A percentile compares a stretch with the other conserved stretches of the same genome.
phyloP scores from a whole-genome alignment of 2,888 invertebrate genomes.

The Drosophila cognata region DNA sequence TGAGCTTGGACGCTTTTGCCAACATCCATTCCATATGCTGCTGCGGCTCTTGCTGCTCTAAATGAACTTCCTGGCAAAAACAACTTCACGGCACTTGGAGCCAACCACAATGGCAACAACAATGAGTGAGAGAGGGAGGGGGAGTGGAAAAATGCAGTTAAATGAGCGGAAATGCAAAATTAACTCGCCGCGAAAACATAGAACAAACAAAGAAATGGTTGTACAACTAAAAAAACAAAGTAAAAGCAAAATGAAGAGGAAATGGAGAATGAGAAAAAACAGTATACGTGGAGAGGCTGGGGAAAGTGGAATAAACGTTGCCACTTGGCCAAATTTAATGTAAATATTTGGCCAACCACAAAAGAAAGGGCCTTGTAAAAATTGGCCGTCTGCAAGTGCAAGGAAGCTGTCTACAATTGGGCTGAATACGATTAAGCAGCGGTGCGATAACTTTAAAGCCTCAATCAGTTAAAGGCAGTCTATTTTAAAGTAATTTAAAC shows the following conservation, averaged over 20 bases:
- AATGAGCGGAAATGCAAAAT: constrained; percentile 80
- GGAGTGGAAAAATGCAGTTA: constrained; percentile 66
- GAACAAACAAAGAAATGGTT: constrained; percentile 79
- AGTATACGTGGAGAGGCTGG: background rate
- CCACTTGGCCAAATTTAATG: constrained; percentile 79
- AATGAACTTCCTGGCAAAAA: constrained; percentile 76
- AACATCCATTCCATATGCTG: constrained; percentile 43
- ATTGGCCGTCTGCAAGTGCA: constrained; percentile 16
- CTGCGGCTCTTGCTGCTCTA: constrained; percentile 34
- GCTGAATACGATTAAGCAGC: background rate
- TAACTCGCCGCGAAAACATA: constrained; percentile 77
- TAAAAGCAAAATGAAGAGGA: constrained; percentile 64
- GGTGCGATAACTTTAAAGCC: background rate
- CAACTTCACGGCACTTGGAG: constrained; percentile 77
- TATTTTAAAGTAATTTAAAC: constrained; percentile 4
- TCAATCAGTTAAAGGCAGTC: background rate
- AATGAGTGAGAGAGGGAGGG: background rate
- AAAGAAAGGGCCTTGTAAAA: constrained; percentile 35
- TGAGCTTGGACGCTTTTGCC: constrained; percentile 50
- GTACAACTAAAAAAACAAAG: constrained; percentile 63
- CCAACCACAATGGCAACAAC: constrained; percentile 38
- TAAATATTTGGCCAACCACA: constrained; percentile 72
- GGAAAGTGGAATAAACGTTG: constrained; percentile 58
- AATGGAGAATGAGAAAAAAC: constrained; percentile 54
- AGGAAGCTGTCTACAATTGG: constrained; percentile 10